Evolutionary conservation across 64 coral and sea anemone species (phyloP).

Genomic region (Montipora cactus): DNA sequence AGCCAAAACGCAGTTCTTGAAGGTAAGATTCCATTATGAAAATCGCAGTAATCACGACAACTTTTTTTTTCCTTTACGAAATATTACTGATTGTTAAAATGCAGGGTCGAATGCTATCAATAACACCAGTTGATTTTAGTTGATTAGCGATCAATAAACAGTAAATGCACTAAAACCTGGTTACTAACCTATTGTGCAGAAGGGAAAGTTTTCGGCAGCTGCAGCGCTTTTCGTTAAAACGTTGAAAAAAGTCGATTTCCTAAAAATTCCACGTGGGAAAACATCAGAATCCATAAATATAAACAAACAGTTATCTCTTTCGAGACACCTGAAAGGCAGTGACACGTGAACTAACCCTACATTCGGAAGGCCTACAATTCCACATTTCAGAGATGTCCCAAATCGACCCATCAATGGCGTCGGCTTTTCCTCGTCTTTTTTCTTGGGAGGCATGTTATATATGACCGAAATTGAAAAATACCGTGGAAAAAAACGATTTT

Average conservation of each 20-base stretch:
- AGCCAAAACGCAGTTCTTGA: too few relatives aligned
- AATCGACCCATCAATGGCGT: constrained; percentile 96
- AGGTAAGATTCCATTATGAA: too few relatives aligned
- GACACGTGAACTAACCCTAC: constrained; percentile 77
- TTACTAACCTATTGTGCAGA: constrained; percentile 96
- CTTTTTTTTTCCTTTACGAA: too few relatives aligned
- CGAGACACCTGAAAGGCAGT: background rate
- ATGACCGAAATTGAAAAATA: constrained; percentile 63
- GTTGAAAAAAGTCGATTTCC: constrained; percentile 99
- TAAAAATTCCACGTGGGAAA: constrained; percentile 65
- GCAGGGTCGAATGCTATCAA: too few relatives aligned
- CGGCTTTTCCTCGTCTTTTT: constrained; percentile 91
- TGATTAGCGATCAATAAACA: too few relatives aligned
- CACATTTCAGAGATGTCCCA: constrained; percentile 96
- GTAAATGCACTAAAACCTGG: background rate
- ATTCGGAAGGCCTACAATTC: constrained; percentile 98
- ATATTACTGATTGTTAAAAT: too few relatives aligned
- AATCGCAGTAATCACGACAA: too few relatives aligned
- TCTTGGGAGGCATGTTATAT: constrained; percentile 96
- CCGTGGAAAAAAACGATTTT: constrained; percentile 23
- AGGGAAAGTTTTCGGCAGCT: constrained; percentile 95
- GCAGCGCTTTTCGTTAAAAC: constrained; percentile 96
- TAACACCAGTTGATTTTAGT: too few relatives aligned
- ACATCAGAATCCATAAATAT: constrained; percentile 13
- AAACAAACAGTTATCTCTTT: constrained; percentile 2